Conservation (phyloP, 2,113 vertebrate species). For the Grallaria varia region DNA sequence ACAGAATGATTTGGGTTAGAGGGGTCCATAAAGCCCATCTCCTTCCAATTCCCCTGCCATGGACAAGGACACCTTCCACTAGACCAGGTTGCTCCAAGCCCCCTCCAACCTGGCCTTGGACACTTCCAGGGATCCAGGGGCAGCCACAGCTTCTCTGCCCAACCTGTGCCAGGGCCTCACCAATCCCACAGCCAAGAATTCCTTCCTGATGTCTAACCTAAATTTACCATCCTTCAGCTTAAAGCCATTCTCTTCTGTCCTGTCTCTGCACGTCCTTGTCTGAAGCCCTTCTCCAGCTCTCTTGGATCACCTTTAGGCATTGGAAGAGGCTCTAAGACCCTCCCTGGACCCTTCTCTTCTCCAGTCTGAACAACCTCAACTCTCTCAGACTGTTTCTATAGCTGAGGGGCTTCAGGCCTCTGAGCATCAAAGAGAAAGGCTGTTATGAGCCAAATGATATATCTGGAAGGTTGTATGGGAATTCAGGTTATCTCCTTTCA, state of each 20-base stretch:
- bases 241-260: background rate
- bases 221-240: background rate
- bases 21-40: background rate
- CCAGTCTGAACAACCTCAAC: background rate
- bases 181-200: background rate
- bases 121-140: background rate
- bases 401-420: background rate
- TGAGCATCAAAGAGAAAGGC: background rate
- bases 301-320: background rate
- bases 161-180: background rate
- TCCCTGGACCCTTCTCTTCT: background rate
- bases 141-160: background rate
- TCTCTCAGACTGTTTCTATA: background rate
- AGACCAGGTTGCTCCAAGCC: background rate
- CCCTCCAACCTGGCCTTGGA: fast-evolving
- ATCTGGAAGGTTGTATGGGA: background rate
- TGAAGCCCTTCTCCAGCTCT: too few species aligned
- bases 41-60: fast-evolving
- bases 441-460: background rate
- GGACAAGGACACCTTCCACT: fast-evolving
- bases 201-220: background rate
- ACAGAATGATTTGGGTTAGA: background rate
- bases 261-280: background rate
- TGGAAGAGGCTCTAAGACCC: background rate
- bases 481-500: background rate